A percentile compares a stretch with the other conserved stretches of the same genome.
These are phyloP conservation scores for Eupithecia dodoneata DNA, from an alignment of 2,888 invertebrate genomes.

Conservation along the genomic window DNA sequence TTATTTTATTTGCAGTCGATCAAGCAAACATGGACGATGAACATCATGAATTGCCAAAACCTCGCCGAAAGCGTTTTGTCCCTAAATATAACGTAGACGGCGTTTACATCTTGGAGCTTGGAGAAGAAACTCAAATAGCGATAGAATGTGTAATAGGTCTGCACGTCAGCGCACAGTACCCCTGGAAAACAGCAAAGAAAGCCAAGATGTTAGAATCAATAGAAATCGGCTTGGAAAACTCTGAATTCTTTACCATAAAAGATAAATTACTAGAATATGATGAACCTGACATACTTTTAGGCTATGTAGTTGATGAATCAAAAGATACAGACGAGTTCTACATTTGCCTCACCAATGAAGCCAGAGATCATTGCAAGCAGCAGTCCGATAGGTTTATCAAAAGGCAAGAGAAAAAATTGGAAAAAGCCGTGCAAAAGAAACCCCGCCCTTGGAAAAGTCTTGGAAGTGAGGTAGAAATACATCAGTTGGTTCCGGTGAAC, in stretches of 20 bases:
- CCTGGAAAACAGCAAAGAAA: constrained; percentile 88
- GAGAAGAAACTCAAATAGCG: constrained; percentile 84
- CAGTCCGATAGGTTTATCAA: constrained; percentile 81
- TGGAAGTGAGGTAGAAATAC: constrained; percentile 87
- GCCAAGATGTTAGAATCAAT: constrained; percentile 86
- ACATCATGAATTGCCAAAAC: constrained; percentile 50
- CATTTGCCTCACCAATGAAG: constrained; percentile 84
- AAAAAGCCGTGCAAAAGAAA: constrained; percentile 84
- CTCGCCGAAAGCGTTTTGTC: constrained; percentile 73
- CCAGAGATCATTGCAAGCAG: constrained; percentile 81
- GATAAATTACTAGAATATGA: constrained; percentile 68
- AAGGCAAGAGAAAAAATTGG: constrained; percentile 83
- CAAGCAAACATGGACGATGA: constrained; percentile 42
- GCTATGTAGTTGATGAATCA: constrained; percentile 86
- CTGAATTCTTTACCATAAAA: constrained; percentile 71
- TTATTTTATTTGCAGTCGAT: constrained; percentile 50
- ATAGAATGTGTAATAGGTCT: constrained; percentile 87
- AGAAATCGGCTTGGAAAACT: constrained; percentile 79
- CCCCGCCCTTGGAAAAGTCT: constrained; percentile 84
- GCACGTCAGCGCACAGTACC: constrained; percentile 88
- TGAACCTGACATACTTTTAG: constrained; percentile 83
- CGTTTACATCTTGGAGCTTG: constrained; percentile 79
- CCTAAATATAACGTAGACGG: constrained; percentile 84
- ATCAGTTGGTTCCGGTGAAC: constrained; percentile 77
- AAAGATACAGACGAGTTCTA: constrained; percentile 88